Evolutionary conservation across 1,140 invertebrate species (phyloP), one percentile per base, ranked within the genome.

Genomic region (Drosophila setifemur): DNA sequence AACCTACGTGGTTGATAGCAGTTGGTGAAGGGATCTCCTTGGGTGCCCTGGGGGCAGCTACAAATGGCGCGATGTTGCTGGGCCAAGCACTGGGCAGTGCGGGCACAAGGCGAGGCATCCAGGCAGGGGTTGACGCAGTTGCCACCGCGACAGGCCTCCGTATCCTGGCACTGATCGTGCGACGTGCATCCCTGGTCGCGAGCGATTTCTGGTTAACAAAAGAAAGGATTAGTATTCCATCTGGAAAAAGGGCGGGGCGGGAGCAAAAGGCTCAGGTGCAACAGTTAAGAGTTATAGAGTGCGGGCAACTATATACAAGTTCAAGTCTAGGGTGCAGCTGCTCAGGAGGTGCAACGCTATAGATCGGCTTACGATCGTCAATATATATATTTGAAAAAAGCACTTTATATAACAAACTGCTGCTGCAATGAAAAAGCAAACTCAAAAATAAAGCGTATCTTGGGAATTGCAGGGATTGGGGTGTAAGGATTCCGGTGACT

Each of bases 1-100:
- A n/a, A 44, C 88, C 87, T 88, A 89, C 88, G 71, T 74, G 70
- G 93, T 90, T 93, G 93, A 66, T 94, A 94, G 83, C 96, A 98
- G 66, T 95, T 95, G 35, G 95, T 91, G 72, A 94, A 95, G 11
- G 96, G 95, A 93, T 97, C 94, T 43, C 96, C 97, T 35, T 94
- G 91, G 12, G 95, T 93, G 25, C 94, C 95, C 2, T 93, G 86
- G 18, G 95, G 93, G 89, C 97, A 98, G 26, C 92, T 92, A 88
- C 97, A 98, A 2, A 93, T 90, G 5, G 96, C 95, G 63, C 93
- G 93, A 88, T 97, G 96, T 39, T 95, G 93, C 14, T 93, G 90
- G 0, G 95, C 94, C 44, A 93, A 91, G 69, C 97, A 98, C 58
- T 95, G 93, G 1, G 96, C 96, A 23, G 95, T 95, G 0, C 92